Base-by-base conservation (phyloP, 1,140 invertebrate species). In the Doryteuthis pealeii region DNA sequence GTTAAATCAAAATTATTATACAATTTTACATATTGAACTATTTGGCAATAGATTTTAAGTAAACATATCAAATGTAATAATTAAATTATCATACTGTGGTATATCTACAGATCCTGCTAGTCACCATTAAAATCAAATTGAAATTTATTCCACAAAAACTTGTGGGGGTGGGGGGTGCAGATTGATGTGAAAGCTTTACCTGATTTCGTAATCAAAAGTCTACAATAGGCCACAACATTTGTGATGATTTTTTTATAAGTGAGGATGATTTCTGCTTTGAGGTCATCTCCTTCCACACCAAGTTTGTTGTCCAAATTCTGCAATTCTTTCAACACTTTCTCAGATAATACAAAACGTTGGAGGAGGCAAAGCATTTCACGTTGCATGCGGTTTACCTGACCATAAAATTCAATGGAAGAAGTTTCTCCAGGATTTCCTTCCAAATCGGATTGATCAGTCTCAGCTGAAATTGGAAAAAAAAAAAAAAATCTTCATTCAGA, bases 341-440 rank as follows among this genome's bases (percentile, higher is more conserved):
- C 87, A 31, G 83, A 84, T n/a, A 86, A 71, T 65, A 78, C 79
- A 82, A 94, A 95, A 75, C 92, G 91, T 14, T 92, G 90, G 33
- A 95, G 89, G 26, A 95, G 86, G 0, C 91, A 90, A 28, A 94
- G 84, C 90, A 94, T 92, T 26, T 94, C 86, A 77, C 91, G 78
- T 76, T 87, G 83, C n/a, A 89, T 82, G 15, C 84, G 76, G 30
- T 76, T 73, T n/a, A 87, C 76, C 15, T 86, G 84, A 72, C 83
- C 82, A 71, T 80, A 76, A 71, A 86, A 83, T 78, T 88, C 87
- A 65, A 87, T 77, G 89, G 72, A 70, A 40, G 82, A 79, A 18
- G 82, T 77, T 12, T 83, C 80, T 31, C 79, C 73, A 35, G 83
- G 80, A 45, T 79, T 68, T 40, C 77, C 80, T 31, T 82, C 81